A percentile compares a stretch with the other conserved stretches of the same genome.
phyloP scores from a whole-genome alignment of 2,888 invertebrate species.

The Stegophylla sp. region DNA sequence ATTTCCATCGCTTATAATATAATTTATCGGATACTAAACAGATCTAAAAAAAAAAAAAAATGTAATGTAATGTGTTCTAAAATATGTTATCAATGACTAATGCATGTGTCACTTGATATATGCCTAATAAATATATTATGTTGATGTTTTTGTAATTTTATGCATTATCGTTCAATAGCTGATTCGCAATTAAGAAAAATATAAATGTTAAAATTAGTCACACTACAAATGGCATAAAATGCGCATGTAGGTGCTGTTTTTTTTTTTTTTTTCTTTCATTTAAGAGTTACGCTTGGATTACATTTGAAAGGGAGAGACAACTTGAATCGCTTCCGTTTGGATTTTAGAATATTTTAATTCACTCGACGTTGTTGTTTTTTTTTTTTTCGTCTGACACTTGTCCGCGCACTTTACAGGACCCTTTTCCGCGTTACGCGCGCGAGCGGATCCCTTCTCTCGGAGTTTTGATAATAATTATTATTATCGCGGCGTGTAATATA shows the following conservation, averaged over 20 bases:
- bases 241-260: neutral
- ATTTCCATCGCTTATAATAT: too few relatives aligned
- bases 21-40: too few relatives aligned
- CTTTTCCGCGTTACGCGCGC: neutral
- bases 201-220: neutral
- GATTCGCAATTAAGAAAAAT: constrained; percentile 4
- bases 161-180: neutral
- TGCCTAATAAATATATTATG: too few relatives aligned
- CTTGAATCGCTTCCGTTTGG: constrained; percentile 11
- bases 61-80: too few relatives aligned
- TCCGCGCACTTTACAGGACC: constrained; percentile 36
- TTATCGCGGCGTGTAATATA: constrained; percentile 19
- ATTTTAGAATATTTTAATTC: constrained; percentile 55
- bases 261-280: constrained; percentile 33
- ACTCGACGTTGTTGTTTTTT: constrained; percentile 46
- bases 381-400: constrained; percentile 50
- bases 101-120: too few relatives aligned
- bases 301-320: constrained; percentile 2
- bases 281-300: constrained; percentile 30
- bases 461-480: constrained; percentile 55
- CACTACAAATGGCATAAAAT: neutral
- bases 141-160: too few relatives aligned
- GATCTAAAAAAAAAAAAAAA: too few relatives aligned
- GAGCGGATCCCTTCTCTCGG: constrained; percentile 37
- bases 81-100: too few relatives aligned